These are phyloP conservation scores for Pseudomugil tenellus DNA, from an alignment of 2,797 vertebrate species.

Conservation along the genomic window DNA sequence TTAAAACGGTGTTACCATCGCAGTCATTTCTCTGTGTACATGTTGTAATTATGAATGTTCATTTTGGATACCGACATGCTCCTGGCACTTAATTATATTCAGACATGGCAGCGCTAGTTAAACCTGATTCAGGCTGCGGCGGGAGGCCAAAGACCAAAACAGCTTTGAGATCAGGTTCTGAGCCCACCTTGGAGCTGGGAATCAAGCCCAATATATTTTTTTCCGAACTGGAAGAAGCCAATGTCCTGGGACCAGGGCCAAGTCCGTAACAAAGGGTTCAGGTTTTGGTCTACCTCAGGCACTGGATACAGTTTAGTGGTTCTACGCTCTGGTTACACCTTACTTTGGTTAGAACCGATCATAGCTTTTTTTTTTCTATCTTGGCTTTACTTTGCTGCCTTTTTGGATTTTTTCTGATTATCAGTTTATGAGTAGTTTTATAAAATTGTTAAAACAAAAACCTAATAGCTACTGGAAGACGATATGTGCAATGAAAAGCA, in stretches of 20 bases:
- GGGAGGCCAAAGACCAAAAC: slow-evolving; percentile 50
- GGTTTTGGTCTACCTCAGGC: slow-evolving; percentile 40
- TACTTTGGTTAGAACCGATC: slow-evolving; percentile 39
- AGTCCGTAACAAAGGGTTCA: slow-evolving; percentile 36
- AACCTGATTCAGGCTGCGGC: slow-evolving; percentile 43
- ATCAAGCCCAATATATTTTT: slow-evolving; percentile 51
- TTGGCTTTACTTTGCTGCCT: slow-evolving; percentile 31
- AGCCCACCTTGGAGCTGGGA: slow-evolving; percentile 67
- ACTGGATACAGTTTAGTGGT: slow-evolving; percentile 37
- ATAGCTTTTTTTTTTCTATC: slow-evolving; percentile 21
- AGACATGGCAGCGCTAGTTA: slow-evolving; percentile 47
- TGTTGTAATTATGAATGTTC: slow-evolving; percentile 28
- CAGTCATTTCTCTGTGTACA: slow-evolving; percentile 1
- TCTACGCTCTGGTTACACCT: slow-evolving; percentile 42
- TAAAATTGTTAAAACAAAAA: slow-evolving; percentile 45
- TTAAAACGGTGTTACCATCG: slow-evolving; percentile 3
- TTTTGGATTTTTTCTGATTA: slow-evolving; percentile 43
- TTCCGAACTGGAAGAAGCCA: slow-evolving; percentile 44
- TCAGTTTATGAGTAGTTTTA: slow-evolving; percentile 56
- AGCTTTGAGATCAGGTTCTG: slow-evolving; percentile 53
- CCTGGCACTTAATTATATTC: slow-evolving; percentile 47
- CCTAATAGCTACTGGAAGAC: slow-evolving; percentile 59
- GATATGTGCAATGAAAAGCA: slow-evolving; percentile 46
- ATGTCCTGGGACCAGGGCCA: slow-evolving; percentile 45
- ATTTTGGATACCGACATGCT: slow-evolving; percentile 41